Evolutionary conservation across 2,888 invertebrate genomes (phyloP).

Genomic region (Cotesia congregata): DNA sequence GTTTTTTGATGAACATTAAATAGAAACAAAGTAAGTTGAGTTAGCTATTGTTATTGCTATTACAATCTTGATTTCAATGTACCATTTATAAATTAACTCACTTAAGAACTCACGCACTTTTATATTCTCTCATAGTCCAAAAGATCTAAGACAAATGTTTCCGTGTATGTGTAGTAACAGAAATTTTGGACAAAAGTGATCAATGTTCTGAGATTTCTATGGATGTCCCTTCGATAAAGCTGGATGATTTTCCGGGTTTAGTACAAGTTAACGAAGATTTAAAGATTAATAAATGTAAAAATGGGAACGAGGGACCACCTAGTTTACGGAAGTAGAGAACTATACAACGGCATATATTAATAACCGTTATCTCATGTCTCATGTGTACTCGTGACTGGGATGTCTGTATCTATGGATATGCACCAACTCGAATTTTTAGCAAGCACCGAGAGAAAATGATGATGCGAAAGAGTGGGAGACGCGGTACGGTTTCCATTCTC

Average conservation of each 20-base stretch:
- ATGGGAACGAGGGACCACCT: constrained; percentile 37
- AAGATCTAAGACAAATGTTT: background rate
- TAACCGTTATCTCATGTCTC: constrained; percentile 35
- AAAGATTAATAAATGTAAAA: constrained; percentile 39
- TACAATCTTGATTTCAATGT: background rate
- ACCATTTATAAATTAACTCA: background rate
- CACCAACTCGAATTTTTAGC: constrained; percentile 27
- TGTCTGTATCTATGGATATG: constrained; percentile 31
- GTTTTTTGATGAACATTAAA: background rate
- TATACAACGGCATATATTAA: constrained; percentile 37
- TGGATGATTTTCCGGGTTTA: background rate
- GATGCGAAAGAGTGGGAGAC: constrained; percentile 39
- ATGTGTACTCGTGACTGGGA: constrained; percentile 25
- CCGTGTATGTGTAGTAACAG: too few relatives aligned
- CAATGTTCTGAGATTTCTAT: background rate
- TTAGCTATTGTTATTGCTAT: background rate
- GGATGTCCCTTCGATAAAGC: background rate
- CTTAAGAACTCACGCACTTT: background rate
- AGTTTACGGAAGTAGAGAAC: constrained; percentile 35
- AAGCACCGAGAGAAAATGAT: constrained; percentile 34
- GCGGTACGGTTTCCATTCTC: constrained; percentile 40
- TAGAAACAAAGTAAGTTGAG: background rate
- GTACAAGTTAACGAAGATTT: constrained; percentile 36
- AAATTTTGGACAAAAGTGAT: background rate
- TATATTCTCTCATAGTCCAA: background rate